Percentiles rank a stretch among this genome's conserved stretches.
Conservation (phyloP, 2,113 vertebrate genomes). For the Brachionichthys hirsutus region DNA sequence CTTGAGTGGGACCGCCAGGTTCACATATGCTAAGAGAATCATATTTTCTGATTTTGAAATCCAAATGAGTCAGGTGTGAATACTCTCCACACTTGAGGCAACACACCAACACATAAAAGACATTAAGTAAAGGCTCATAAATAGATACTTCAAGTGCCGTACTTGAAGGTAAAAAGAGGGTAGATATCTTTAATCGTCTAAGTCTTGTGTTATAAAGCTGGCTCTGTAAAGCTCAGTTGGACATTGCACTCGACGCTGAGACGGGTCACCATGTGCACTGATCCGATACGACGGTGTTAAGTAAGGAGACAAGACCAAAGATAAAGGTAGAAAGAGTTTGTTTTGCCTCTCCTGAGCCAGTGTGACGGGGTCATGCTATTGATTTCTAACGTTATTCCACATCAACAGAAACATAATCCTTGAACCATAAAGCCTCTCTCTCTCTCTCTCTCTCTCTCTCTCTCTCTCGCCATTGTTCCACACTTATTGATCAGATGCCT, state of each 20-base stretch:
- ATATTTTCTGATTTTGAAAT: too few species aligned
- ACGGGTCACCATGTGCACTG: not conserved
- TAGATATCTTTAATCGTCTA: conserved; percentile 23
- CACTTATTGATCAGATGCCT: conserved; percentile 70
- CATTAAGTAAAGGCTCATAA: conserved; percentile 1
- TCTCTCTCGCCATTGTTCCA: conserved; percentile 55
- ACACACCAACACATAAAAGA: conserved; percentile 8
- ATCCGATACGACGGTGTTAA: not conserved
- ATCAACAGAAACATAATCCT: conserved; percentile 67
- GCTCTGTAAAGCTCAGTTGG: conserved; percentile 1
- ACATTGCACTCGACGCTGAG: not conserved
- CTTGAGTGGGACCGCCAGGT: too few species aligned
- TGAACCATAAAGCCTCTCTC: conserved; percentile 56
- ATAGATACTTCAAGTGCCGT: conserved; percentile 11
- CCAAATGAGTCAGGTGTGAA: too few species aligned
- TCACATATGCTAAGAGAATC: too few species aligned
- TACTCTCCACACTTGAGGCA: not conserved
- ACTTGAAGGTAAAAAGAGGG: not conserved
- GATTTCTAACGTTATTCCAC: conserved; percentile 66
- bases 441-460: conserved; percentile 50
- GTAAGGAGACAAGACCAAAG: not conserved
- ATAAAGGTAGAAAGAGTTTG: conserved; percentile 1
- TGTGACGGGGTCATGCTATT: conserved; percentile 28
- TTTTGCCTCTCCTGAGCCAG: conserved; percentile 14
- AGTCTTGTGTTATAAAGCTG: conserved; percentile 21